Evolutionary conservation across 2,797 vertebrate genomes (phyloP).

Genomic region (Sebastes goodei): DNA sequence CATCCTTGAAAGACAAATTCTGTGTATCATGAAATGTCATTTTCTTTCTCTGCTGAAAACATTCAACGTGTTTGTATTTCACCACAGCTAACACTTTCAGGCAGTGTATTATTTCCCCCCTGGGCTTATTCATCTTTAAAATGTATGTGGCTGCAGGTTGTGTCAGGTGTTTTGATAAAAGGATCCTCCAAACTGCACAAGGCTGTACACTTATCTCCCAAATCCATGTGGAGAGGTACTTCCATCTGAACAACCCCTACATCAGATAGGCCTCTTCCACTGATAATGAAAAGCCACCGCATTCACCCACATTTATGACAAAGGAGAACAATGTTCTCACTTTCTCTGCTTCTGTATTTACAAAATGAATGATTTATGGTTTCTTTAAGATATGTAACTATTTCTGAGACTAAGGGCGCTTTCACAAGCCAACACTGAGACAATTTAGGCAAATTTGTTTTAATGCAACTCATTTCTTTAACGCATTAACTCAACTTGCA

Average conservation of each 20-base stretch:
- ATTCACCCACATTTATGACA: background rate
- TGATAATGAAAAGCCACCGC: conserved; percentile 7
- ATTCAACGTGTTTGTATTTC: background rate
- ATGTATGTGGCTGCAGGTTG: conserved; percentile 22
- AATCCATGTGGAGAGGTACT: conserved; percentile 57
- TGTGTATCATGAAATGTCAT: background rate
- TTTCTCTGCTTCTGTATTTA: background rate
- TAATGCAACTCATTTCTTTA: no score
- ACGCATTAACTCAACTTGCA: no score
- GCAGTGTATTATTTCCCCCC: background rate
- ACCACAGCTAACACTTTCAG: background rate
- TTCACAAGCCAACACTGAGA: no score
- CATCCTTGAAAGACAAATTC: background rate
- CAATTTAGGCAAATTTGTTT: no score
- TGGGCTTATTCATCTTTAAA: conserved; percentile 31
- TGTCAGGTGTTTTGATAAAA: conserved; percentile 47
- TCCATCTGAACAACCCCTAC: conserved; percentile 38
- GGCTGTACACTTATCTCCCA: conserved; percentile 48
- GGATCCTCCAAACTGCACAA: conserved; percentile 36
- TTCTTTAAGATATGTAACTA: background rate
- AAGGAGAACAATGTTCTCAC: background rate
- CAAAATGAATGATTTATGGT: background rate
- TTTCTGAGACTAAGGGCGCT: background rate
- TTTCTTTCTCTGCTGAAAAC: background rate
- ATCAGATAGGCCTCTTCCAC: conserved; percentile 36